Base-by-base conservation (phyloP, 53 echinoderm and acorn worm species). In the Temnopleurus reevesii region DNA sequence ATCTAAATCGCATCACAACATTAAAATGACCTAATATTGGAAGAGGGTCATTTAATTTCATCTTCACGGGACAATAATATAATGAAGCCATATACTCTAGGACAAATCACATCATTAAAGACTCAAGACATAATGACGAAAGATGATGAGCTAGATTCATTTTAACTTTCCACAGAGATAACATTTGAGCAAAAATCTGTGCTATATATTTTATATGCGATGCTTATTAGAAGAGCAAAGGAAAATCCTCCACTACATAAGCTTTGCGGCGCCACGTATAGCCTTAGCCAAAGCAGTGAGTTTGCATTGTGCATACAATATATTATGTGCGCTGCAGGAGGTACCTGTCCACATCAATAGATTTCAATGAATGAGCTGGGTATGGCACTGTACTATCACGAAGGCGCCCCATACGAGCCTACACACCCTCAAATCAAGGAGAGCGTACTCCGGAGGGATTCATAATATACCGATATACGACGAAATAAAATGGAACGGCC, bases 381-480 rank as follows among this genome's bases (percentile, higher is more conserved):
- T 71, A 71, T 71, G 71, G 71, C 71, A 71, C 12, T 71, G 71
- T 71, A 71, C 71, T 71, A 71, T 71, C 38, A 41, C 38, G n/a
- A 18, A 71, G 36, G 71, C 71, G 21, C 21, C 21, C 71, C 36
- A 71, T 63, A 33, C 63, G 34, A 63, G 71, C 71, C 41, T n/a
- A 71, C 41, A 71, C 71, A 71, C 41, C 71, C 41, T 71, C 43
- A 71, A 8, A 71, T 71, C 71, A 71, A 41, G 71, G 41, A 36
- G 71, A 71, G 71, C 71, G 71, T n/a, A 56, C 56, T 2, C 41
- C 71, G 36, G 19, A 41, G 71, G 71, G 36, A 71, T 71, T 71
- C 71, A 71, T 71, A 71, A 71, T 71, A 71, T 71, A 71, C 71
- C n/a, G 71, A 71, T 71, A 71, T 71, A 71, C 36, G n/a, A 71